phyloP scores from a whole-genome alignment of 2,113 vertebrate species.

The Lepisosteus oculatus region DNA sequence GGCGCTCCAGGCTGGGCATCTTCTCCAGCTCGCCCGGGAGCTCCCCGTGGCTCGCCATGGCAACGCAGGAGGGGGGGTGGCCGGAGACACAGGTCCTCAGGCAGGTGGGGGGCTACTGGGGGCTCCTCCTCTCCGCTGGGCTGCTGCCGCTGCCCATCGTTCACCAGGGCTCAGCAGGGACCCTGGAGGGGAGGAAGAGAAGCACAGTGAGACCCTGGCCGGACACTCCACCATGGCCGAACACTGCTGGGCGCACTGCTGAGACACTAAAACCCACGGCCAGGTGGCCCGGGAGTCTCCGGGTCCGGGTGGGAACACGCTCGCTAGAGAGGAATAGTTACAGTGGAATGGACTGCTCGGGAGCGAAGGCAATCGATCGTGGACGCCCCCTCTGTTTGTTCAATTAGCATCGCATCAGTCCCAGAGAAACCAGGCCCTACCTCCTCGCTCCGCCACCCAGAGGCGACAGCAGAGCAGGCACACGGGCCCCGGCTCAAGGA shows the following conservation, averaged over 20 bases:
- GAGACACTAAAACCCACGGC: background rate
- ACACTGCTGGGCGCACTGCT: background rate
- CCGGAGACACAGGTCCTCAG: background rate
- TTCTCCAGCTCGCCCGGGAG: slow-evolving; percentile 94
- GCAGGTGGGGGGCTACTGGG: slow-evolving; percentile 33
- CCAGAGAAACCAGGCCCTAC: no score
- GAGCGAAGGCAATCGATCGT: background rate
- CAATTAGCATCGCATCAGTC: no score
- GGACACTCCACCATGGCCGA: background rate
- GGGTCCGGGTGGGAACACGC: background rate
- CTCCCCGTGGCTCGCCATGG: slow-evolving; percentile 90
- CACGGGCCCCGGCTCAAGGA: no score
- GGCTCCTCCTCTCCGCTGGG: slow-evolving; percentile 43
- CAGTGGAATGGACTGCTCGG: no score
- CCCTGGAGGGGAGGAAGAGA: background rate
- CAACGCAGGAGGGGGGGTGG: slow-evolving; percentile 15
- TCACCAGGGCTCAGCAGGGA: slow-evolving; percentile 27
- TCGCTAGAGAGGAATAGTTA: no score
- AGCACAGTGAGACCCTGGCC: background rate
- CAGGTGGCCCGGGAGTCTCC: no score
- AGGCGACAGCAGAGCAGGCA: no score
- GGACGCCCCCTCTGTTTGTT: no score
- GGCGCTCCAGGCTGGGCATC: slow-evolving; percentile 87
- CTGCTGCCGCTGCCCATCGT: slow-evolving; percentile 38
- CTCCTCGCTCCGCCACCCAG: no score